phyloP scores from a whole-genome alignment of 2,113 vertebrate genomes.

The Anguilla rostrata region DNA sequence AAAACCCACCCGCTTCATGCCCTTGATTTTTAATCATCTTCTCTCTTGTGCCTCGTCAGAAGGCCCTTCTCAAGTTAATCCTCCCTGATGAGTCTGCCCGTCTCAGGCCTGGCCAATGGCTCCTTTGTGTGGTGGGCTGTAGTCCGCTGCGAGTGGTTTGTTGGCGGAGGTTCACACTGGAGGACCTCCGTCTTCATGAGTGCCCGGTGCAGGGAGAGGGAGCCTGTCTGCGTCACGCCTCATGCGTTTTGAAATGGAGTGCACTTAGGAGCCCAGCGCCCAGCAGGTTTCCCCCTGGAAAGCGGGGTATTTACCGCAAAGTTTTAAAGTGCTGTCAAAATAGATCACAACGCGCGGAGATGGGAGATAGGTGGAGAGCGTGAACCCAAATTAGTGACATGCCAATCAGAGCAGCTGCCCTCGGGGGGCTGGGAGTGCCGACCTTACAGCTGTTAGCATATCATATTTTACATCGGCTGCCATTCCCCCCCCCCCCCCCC shows the following conservation, averaged over 20 bases:
- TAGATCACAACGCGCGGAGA: constrained; percentile 37
- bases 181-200: background rate
- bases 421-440: constrained; percentile 28
- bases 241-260: background rate
- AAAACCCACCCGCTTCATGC: background rate
- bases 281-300: constrained; percentile 8
- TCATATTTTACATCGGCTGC: constrained; percentile 47
- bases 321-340: constrained; percentile 36
- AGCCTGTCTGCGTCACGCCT: background rate
- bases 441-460: constrained; percentile 49
- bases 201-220: background rate
- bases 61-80: background rate
- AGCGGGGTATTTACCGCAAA: constrained; percentile 19
- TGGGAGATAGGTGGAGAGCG: constrained; percentile 28
- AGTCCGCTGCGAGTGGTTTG: background rate
- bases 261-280: background rate
- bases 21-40: background rate
- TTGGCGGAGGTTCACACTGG: background rate
- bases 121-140: background rate
- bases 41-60: background rate
- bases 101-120: background rate
- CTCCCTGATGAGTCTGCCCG: background rate
- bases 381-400: constrained; percentile 46
- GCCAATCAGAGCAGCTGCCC: constrained; percentile 35
- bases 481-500: constrained; percentile 13